Evolutionary conservation across 64 coral and sea anemone genomes (phyloP), one percentile per base, ranked within the genome.

Genomic region (Porites australiensis): DNA sequence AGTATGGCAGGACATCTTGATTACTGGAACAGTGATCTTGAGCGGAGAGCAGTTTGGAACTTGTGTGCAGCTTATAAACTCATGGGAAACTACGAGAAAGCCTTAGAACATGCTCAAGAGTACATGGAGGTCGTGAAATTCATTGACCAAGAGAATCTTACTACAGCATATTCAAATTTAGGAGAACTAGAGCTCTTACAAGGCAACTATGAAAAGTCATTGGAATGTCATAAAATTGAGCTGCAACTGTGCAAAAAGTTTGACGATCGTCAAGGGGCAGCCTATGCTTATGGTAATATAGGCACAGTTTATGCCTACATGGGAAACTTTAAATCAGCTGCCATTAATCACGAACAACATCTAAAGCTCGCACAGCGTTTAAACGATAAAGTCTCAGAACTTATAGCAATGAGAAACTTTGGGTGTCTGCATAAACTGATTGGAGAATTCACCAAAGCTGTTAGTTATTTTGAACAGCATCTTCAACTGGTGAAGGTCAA

Each of bases 221-320:
- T 97, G 85, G 88, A 97, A 67, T 91, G n/a, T 50, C 92, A 97
- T 58, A 91, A 91, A 44, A 89, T 75, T 51, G 95, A 94, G 63
- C 83, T 97, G 54, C 52, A 85, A 27, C 82, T 94, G 53, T 90
- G 90, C 8, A 97, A 88, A 27, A 97, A 94, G 88, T 83, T 94
- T 84, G 60, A 79, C 50, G 80, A 97, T 82, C 79, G 74, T 4
- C 23, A 65, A 81, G 79, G 88, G 23, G 59, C 94, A 51, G 88
- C 92, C 15, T 97, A 97, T 94, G 88, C 95, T 8, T 97, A 88
- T 91, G 95, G 95, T 4, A 97, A 91, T 69, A 69, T 97, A 64
- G 95, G 92, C 5, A 88, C 79, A 70, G 95, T 97, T 1, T 83
- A 97, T 55, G 89, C 95, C 87, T 69, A 83, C 43, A 77, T 94